A percentile compares a stretch with the other conserved stretches of the same genome.
phyloP scores from a whole-genome alignment of 2,888 invertebrate genomes.

The Cephus pygmeus region DNA sequence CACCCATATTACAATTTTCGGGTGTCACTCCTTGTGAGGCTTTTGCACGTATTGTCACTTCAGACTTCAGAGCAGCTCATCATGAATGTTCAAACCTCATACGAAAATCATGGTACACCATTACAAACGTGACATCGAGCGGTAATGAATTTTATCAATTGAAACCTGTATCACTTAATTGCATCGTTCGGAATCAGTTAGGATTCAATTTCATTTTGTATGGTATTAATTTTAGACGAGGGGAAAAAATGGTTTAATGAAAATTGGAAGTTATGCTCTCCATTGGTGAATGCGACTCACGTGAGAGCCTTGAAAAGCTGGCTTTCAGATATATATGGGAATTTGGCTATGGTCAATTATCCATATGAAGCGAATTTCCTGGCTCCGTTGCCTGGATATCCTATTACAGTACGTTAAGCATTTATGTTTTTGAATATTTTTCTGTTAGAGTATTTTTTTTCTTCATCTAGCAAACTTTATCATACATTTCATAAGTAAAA shows the following conservation, averaged over 20 bases:
- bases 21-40: constrained; percentile 82
- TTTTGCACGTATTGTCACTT: constrained; percentile 82
- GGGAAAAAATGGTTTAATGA: constrained; percentile 78
- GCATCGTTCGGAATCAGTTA: constrained; percentile 2
- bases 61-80: constrained; percentile 74
- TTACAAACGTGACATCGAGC: constrained; percentile 68
- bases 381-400: constrained; percentile 84
- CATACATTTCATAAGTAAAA: neutral
- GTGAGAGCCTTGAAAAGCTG: constrained; percentile 74
- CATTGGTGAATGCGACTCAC: constrained; percentile 72
- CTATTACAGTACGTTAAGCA: constrained; percentile 71
- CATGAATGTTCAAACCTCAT: constrained; percentile 78
- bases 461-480: neutral
- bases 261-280: constrained; percentile 81
- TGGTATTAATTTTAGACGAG: constrained; percentile 65
- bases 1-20: constrained; percentile 88
- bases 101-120: constrained; percentile 79
- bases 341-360: constrained; percentile 95
- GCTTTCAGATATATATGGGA: constrained; percentile 78
- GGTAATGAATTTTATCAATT: constrained; percentile 65
- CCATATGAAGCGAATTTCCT: constrained; percentile 90
- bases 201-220: constrained; percentile 5
- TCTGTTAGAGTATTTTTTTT: neutral
- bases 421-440: neutral
- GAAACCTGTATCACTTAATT: neutral